Evolutionary conservation across 2,797 vertebrate genomes (phyloP), one percentile per base, ranked within the genome.

Genomic region (Oreonectes daqikongensis): DNA sequence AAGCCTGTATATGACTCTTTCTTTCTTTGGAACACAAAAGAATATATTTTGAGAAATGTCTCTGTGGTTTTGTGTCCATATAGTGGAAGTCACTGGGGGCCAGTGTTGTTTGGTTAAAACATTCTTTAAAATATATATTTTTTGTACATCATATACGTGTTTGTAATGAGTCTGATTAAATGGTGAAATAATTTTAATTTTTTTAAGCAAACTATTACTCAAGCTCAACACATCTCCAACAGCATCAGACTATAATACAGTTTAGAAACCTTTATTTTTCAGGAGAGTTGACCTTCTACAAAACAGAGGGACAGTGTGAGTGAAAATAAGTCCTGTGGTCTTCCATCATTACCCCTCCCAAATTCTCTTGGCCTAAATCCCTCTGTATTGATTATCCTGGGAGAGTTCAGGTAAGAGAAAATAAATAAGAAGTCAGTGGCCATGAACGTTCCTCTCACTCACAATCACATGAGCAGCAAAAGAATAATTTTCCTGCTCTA

Each of bases 401-500:
- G 85, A 85, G 83, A 83, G 85, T 80, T 52, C 68, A 85, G 85
- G 89, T 75, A 55, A 83, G 66, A 85, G 82, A 89, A 89, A 89
- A 93, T 87, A 90, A 91, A 92, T 91, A 91, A 85, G 83, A 83
- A 89, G 87, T 88, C 88, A 81, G 84, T 84, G 85, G 85, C 87
- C 87, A 83, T 90, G 90, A 91, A 87, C 79, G 84, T 83, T 83
- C 85, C 84, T 80, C 86, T 88, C 80, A 74, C 82, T 88, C 84
- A 83, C 63, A 83, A 83, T 87, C 89, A 67, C 48, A 69, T 7
- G 20, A 40, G 28, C 26, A 66, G 64, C 18, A 17, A 65, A 46
- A 65, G 24, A 75, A 57, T 66, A 11, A 46, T 57, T 74, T 60
- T 50, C 66, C 7, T 28, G 48, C 71, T 55, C 46, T 66, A 59